phyloP scores from a whole-genome alignment of 35 echinoderm and acorn worm genomes.

The Strongylocentrotus purpuratus region DNA sequence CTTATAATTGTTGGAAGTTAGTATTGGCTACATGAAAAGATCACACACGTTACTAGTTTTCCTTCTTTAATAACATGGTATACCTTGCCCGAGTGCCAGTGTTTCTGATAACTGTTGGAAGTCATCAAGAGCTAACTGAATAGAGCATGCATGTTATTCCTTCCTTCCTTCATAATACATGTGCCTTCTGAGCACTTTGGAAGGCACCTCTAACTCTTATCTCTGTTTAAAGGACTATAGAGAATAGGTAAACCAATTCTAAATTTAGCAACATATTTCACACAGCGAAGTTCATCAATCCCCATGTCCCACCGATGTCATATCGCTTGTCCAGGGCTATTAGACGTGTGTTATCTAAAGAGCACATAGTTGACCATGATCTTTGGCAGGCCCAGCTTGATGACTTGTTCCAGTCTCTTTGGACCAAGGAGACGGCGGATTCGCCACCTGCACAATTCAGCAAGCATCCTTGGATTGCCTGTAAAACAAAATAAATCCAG shows the following conservation, averaged over 20 bases:
- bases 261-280: not conserved
- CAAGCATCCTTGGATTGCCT: conserved; percentile 7
- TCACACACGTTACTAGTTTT: no score
- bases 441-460: conserved; percentile 27
- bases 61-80: no score
- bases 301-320: no score
- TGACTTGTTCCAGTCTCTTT: not conserved
- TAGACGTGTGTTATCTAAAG: conserved; percentile 14
- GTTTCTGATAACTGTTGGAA: no score
- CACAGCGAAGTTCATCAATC: not conserved
- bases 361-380: conserved; percentile 26
- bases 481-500: not conserved
- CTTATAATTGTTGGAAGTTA: no score
- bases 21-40: no score
- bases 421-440: conserved; percentile 34
- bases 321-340: not conserved
- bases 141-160: no score
- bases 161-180: no score
- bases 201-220: no score
- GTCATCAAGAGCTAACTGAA: no score
- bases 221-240: not conserved
- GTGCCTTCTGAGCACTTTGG: no score
- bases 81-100: no score
- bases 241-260: not conserved
- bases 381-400: conserved; percentile 31